Evolutionary conservation across 2,888 invertebrate genomes (phyloP).

Genomic region (Epiblema foenella): DNA sequence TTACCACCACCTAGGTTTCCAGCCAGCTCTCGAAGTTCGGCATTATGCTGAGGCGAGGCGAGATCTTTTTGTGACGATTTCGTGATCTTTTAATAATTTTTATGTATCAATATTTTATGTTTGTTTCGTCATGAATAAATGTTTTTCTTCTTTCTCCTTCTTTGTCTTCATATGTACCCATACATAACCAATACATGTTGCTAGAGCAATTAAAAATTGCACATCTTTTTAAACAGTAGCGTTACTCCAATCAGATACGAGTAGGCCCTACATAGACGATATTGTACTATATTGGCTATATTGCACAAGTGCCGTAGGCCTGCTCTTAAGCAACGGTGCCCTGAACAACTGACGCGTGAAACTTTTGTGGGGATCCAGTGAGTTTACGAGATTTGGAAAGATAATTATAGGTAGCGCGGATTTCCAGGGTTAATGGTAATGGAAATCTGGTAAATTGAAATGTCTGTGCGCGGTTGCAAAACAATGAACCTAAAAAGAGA

Average conservation of each 20-base stretch:
- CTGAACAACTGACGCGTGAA: conserved; percentile 37
- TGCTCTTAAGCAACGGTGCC: conserved; percentile 33
- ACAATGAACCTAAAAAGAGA: not conserved
- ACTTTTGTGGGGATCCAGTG: conserved; percentile 30
- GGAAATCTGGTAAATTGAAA: conserved; percentile 3
- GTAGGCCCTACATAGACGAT: conserved; percentile 31
- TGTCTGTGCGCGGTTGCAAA: not conserved
- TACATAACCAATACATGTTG: too few species aligned
- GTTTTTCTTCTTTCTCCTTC: too few species aligned
- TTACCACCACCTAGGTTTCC: too few species aligned
- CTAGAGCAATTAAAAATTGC: conserved; percentile 24
- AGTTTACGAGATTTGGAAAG: conserved; percentile 26
- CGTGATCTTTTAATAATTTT: too few species aligned
- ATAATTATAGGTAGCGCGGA: conserved; percentile 16
- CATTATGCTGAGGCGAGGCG: too few species aligned
- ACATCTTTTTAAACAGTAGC: conserved; percentile 32
- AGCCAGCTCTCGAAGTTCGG: too few species aligned
- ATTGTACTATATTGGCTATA: conserved; percentile 23
- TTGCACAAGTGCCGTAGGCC: conserved; percentile 36
- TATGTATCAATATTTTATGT: too few species aligned
- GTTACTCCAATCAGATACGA: conserved; percentile 35
- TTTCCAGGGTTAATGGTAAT: not conserved
- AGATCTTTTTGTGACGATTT: too few species aligned
- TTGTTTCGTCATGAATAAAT: too few species aligned
- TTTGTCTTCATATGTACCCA: too few species aligned